Conservation (phyloP, 2,888 invertebrate species). For the Pherbina coryleti region DNA sequence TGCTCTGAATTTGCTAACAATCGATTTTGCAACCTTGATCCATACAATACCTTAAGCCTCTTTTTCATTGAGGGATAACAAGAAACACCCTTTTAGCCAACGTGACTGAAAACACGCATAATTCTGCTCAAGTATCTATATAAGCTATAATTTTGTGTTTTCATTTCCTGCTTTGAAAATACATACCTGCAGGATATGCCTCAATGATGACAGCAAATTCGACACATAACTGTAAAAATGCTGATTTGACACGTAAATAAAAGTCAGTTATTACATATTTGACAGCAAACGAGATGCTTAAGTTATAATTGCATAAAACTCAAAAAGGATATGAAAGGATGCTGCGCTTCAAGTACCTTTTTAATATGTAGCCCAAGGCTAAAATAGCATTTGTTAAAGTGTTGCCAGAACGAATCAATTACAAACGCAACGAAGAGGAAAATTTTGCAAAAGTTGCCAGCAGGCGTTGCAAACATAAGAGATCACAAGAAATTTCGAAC, state of each 20-base stretch:
- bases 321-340: background rate
- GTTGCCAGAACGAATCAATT: slow-evolving; percentile 5
- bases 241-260: slow-evolving; percentile 19
- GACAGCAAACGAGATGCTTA: background rate
- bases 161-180: no score
- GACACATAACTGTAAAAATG: background rate
- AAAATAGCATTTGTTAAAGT: slow-evolving; percentile 21
- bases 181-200: no score
- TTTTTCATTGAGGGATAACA: no score
- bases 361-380: slow-evolving; percentile 8
- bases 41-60: no score
- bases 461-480: background rate
- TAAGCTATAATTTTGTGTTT: no score
- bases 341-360: background rate
- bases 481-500: background rate
- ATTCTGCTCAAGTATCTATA: no score
- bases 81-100: no score
- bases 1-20: no score
- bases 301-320: background rate
- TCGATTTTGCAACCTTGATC: no score
- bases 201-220: background rate
- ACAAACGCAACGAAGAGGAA: background rate
- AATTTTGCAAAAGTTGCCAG: background rate
- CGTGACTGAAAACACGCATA: no score
- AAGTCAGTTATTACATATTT: background rate